Evolutionary conservation across 2,113 vertebrate species (phyloP), one percentile per base, ranked within the genome.

Genomic region (Gnathonemus echidnorhynchus): DNA sequence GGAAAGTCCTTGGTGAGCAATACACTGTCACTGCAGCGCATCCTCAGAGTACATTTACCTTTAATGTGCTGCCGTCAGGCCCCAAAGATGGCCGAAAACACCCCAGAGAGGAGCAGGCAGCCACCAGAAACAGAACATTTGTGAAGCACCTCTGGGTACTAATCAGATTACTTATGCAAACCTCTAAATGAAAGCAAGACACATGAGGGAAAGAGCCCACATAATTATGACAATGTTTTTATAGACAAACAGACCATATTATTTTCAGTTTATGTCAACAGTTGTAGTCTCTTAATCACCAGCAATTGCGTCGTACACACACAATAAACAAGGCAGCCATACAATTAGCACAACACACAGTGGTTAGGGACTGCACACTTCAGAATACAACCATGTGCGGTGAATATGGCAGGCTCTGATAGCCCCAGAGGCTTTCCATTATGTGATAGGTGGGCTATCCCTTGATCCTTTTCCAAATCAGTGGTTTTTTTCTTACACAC

Each of bases 261-360:
- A 93, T 92, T 92, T 92, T 92, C 90, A 89, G 70, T 86, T 88
- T 89, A 86, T 66, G 88, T 88, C 49, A 70, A 66, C 45, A 83
- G 48, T 62, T 87, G 89, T 49, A 90, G 86, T 89, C 27, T 84
- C 90, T 87, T 83, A 91, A 87, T 91, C 87, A 86, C 49, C 52
- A 27, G 92, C 89, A 89, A 89, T 86, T 90, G 87, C 88, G 88
- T 90, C 89, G 91, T 90, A 89, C 89, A 66, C 3, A 74, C 89
- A 92, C 90, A 90, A 89, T 91, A 91, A 92, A 92, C 92, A 91
- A 91, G 88, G 89, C 91, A 90, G 90, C 84, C 90, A 58, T 93
- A 86, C 91, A 91, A 92, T 91, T 91, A 92, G 91, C 49, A 89
- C 91, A 88, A 90, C 88, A 88, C 87, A 58, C 84, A 50, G 89